phyloP scores from a whole-genome alignment of 2,888 invertebrate genomes.

The Bursaphelenchus okinawaensis region DNA sequence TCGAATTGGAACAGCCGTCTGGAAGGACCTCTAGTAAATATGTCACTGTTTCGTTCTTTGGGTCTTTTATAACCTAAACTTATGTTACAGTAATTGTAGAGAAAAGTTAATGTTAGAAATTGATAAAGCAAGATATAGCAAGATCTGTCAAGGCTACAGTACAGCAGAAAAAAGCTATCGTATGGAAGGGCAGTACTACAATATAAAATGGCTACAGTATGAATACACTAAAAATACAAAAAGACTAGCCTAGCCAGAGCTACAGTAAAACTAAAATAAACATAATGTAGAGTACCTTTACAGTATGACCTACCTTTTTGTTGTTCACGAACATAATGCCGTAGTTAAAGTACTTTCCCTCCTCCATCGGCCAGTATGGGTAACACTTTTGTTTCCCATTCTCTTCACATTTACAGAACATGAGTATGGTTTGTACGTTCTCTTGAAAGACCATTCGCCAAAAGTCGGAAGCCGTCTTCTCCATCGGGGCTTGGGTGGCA shows the following conservation, averaged over 20 bases:
- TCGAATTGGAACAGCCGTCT: conserved; percentile 28
- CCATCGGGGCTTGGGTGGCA: conserved; percentile 31
- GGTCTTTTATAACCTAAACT: not conserved
- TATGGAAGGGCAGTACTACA: too few relatives aligned
- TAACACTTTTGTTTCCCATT: conserved; percentile 21
- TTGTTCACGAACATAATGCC: conserved; percentile 22
- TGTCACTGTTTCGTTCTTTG: too few relatives aligned
- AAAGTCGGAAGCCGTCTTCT: conserved; percentile 25
- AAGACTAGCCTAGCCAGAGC: too few relatives aligned
- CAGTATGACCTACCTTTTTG: conserved; percentile 21
- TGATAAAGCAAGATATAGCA: too few relatives aligned
- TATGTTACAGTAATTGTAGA: too few relatives aligned
- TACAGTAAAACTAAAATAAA: too few relatives aligned
- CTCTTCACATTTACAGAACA: conserved; percentile 26
- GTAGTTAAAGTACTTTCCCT: conserved; percentile 23
- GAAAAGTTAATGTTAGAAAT: too few relatives aligned
- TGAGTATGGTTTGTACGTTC: conserved; percentile 20
- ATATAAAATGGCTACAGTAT: too few relatives aligned
- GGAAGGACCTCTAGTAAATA: conserved; percentile 24
- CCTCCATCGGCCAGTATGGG: conserved; percentile 26
- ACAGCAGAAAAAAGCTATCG: too few relatives aligned
- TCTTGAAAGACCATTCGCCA: conserved; percentile 32
- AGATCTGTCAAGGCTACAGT: too few relatives aligned
- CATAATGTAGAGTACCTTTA: too few relatives aligned
- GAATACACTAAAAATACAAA: too few relatives aligned